Base-by-base conservation (phyloP, 2,888 invertebrate species). In the Spilarctia lutea region DNA sequence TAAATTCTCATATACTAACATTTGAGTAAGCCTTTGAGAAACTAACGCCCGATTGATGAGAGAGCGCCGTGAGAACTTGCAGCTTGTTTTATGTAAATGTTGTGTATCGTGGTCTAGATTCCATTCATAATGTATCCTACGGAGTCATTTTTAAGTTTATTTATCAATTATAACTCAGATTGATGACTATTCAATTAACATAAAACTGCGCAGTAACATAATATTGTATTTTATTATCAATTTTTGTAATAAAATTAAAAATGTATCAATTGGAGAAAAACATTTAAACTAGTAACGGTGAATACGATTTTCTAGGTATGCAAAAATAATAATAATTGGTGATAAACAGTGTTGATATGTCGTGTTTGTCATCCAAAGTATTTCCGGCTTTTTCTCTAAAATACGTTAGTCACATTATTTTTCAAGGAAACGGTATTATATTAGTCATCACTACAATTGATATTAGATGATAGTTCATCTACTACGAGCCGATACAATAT, bases 1-100 rank as follows among this genome's bases (percentile, higher is more conserved):
- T 85, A 83, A 82, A 85, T 81, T 85, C 85, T 86, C 83, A 84
- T 87, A 82, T 85, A 77, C 81, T 80, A 84, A 84, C 82, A 83
- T 86, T 86, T 86, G 81, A 83, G 84, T 85, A 87, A 86, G 81
- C 84, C 81, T 87, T 77, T 74, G 72, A 75, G 81, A 82, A 83
- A 77, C 73, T 81, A 81, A 81, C 75, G 76, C 76, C 77, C 78
- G 78, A 82, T 84, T 85, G 79, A 84, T 85, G 82, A 79, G 85
- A 83, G 80, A 83, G 78, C 78, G 78, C 68, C 81, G 81, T 82
- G 85, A 80, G 83, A 85, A 81, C 81, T 80, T 78, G 72, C 48
- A 81, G 79, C 81, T 81, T 79, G 79, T 77, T 80, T 82, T 83
- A 79, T 84, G 78, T 78, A 75, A 79, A 79, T 83, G 67, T 79